Base-by-base conservation (phyloP, 64 coral and sea anemone genomes). In the Stichodactyla mertensii region DNA sequence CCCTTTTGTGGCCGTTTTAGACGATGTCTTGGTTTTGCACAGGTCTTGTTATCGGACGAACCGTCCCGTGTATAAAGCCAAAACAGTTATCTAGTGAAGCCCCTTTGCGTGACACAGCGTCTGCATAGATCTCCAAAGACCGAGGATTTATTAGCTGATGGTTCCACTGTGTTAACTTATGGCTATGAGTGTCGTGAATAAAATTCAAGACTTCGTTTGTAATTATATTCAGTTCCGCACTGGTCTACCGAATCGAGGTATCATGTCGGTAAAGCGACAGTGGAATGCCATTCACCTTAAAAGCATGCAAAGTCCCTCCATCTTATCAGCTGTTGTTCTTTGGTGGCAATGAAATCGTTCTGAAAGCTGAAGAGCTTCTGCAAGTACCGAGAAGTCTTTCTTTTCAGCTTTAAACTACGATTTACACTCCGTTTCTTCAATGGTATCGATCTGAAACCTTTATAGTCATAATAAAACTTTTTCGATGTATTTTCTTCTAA, bases 1-100 rank as follows among this genome's bases (percentile, higher is more conserved):
- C 87, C 1, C 87, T 6, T 54, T 89, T 89, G 77, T 89, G 87
- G 6, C 87, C 87, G 15, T 89, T 89, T 51, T 89, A 89, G 11
- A 89, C 77, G 54, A 57, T 14, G 18, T 66, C 26, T 55, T 89
- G 87, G 24, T 89, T 79, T 61, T 16, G 3, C 8, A 1, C 15
- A 19, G 87, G 74, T 60, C 77, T 53, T 19, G 52, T 28, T 4
- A 89, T 82, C 11, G 77, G 87, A 0, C 56, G 77, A 61, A 89
- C 87, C 7, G 87, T 89, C 55, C 87, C 87, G 57, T 77, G 5
- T 77, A 77, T 31, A 2, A 77, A 77, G 19, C 70, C 70, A 77
- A 77, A 22, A 77, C 70, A 77, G 70, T 31, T 77, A 6, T 4
- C 70, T 1, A 77, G 70, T 20, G 70, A 1, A 77, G 70, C 70